phyloP scores from a whole-genome alignment of 2,113 vertebrate species.

The Silurus asotus region DNA sequence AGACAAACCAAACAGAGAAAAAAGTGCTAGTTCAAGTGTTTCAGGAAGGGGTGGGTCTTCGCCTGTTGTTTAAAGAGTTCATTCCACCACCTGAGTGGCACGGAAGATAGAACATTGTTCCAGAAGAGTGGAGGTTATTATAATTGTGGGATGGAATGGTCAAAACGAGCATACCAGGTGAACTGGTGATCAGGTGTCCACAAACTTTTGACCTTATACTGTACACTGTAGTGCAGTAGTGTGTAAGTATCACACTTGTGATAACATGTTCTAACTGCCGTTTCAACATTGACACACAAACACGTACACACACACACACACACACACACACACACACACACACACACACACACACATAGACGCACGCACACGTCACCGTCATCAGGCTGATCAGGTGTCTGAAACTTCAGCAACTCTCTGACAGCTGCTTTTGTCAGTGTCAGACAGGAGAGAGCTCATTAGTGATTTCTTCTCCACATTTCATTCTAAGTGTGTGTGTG shows the following conservation, averaged over 20 bases:
- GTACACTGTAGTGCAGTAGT: neutral
- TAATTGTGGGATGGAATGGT: too few relatives aligned
- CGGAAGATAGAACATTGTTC: too few relatives aligned
- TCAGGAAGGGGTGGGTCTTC: too few relatives aligned
- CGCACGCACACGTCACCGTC: neutral
- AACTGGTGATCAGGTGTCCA: too few relatives aligned
- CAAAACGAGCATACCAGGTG: too few relatives aligned
- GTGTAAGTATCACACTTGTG: neutral
- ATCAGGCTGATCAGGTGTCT: conserved; percentile 30
- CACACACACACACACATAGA: neutral
- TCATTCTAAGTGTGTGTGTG: neutral
- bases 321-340: conserved; percentile 5
- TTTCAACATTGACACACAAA: neutral
- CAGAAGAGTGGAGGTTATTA: too few relatives aligned
- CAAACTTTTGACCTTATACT: neutral
- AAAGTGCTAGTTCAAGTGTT: too few relatives aligned
- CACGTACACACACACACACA: neutral
- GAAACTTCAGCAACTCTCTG: conserved; percentile 18
- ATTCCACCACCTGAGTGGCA: too few relatives aligned
- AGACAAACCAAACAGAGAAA: too few relatives aligned
- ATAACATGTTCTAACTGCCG: neutral
- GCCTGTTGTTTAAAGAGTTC: too few relatives aligned
- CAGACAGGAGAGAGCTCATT: conserved; percentile 35
- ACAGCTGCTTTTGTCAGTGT: conserved; percentile 38
- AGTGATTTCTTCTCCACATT: conserved; percentile 27